These are phyloP conservation scores for Carassius carassius DNA, from an alignment of 2,113 vertebrate genomes.

Conservation along the genomic window DNA sequence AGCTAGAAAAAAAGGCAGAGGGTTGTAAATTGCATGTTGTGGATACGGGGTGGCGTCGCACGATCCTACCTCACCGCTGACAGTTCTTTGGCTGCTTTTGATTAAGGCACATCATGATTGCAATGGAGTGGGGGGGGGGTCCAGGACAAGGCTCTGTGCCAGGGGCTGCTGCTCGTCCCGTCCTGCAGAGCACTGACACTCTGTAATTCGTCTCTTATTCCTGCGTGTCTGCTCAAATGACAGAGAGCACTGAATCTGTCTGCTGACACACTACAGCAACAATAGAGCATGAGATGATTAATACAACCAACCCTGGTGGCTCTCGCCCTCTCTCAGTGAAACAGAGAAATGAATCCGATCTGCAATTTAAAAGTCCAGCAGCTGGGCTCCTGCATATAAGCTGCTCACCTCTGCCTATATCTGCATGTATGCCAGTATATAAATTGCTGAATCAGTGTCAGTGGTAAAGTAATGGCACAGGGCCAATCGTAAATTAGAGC, in stretches of 20 bases:
- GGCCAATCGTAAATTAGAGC: slow-evolving; percentile 88
- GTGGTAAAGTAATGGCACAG: slow-evolving; percentile 88
- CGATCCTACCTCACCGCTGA: slow-evolving; percentile 9
- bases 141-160: not conserved
- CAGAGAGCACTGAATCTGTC: slow-evolving; percentile 23
- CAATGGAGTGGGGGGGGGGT: not conserved
- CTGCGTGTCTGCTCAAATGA: slow-evolving; percentile 15
- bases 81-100: slow-evolving; percentile 43
- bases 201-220: not conserved
- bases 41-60: slow-evolving; percentile 29
- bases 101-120: slow-evolving; percentile 42
- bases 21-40: slow-evolving; percentile 61
- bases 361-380: slow-evolving; percentile 13
- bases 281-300: slow-evolving; percentile 32
- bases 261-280: slow-evolving; percentile 31
- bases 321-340: not conserved
- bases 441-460: slow-evolving; percentile 96
- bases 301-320: not conserved
- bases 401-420: slow-evolving; percentile 76
- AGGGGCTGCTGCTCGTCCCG: not conserved
- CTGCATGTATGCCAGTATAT: slow-evolving; percentile 78
- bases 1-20: slow-evolving; percentile 50
- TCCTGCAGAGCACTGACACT: slow-evolving; percentile 8
- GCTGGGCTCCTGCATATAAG: not conserved
- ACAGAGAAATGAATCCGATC: slow-evolving; percentile 15